Evolutionary conservation across 2,113 vertebrate species (phyloP).

Genomic region (Amphiprion percula): DNA sequence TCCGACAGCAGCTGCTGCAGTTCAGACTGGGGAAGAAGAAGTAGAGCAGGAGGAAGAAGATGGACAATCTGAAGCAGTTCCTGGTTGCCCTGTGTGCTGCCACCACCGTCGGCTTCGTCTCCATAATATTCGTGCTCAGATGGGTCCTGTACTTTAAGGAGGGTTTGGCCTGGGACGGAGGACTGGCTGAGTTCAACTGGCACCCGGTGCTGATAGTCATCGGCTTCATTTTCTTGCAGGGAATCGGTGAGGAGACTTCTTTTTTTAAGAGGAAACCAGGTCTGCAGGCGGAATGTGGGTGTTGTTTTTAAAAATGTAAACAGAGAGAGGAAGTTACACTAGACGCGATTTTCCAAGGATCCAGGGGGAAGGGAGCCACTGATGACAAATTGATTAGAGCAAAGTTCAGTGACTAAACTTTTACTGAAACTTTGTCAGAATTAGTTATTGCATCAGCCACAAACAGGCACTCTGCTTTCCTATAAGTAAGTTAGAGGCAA

Average conservation of each 20-base stretch:
- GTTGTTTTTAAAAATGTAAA: neutral
- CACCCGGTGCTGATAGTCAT: conserved; percentile 90
- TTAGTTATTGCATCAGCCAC: no score
- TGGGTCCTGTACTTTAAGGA: conserved; percentile 90
- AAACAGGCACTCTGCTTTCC: no score
- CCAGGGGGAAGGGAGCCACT: neutral
- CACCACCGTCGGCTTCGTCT: conserved; percentile 82
- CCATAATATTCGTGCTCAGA: conserved; percentile 85
- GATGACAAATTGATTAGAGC: neutral
- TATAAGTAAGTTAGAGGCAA: no score
- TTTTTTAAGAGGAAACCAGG: neutral
- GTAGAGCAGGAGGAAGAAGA: conserved; percentile 48
- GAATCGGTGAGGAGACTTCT: conserved; percentile 84
- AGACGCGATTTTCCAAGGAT: no score
- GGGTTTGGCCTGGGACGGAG: conserved; percentile 93
- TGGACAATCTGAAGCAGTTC: conserved; percentile 86
- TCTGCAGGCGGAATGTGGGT: no score
- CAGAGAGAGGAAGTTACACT: neutral
- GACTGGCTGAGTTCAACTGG: conserved; percentile 91
- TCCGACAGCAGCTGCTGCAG: neutral
- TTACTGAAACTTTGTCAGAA: neutral
- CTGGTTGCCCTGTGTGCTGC: conserved; percentile 81
- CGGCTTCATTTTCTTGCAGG: conserved; percentile 93
- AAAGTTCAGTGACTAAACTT: neutral
- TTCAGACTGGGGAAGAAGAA: no score